Evolutionary conservation across 2,797 vertebrate genomes (phyloP).

Genomic region (Gymnoscopelus braueri): DNA sequence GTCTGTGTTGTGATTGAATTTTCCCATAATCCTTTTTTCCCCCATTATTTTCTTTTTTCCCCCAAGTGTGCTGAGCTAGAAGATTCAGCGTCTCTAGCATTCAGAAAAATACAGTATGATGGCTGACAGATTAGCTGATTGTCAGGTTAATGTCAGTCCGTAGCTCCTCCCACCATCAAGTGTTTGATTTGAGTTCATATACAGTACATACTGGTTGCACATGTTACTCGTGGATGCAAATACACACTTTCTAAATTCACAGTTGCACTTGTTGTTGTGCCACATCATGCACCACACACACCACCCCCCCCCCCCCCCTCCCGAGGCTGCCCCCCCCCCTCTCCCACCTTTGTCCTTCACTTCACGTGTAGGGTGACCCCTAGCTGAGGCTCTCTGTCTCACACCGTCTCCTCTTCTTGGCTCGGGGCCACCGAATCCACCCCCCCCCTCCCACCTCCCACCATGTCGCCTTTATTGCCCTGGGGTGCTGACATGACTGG

Average conservation of each 20-base stretch:
- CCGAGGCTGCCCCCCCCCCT: constrained; percentile 2
- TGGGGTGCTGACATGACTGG: not conserved
- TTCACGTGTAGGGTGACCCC: constrained; percentile 44
- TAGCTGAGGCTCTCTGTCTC: not conserved
- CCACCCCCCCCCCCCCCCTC: too few species aligned
- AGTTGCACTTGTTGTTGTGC: too few species aligned
- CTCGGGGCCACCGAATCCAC: not conserved
- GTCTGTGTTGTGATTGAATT: constrained; percentile 57
- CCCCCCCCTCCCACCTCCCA: not conserved
- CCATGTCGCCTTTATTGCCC: constrained; percentile 22
- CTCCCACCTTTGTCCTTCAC: constrained; percentile 55
- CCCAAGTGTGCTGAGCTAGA: constrained; percentile 60
- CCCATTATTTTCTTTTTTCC: too few species aligned
- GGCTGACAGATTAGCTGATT: constrained; percentile 64
- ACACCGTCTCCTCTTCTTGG: not conserved
- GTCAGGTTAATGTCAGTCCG: constrained; percentile 32
- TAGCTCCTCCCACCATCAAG: constrained; percentile 23
- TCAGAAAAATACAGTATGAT: constrained; percentile 58
- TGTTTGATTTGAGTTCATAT: constrained; percentile 30
- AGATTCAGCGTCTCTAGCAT: constrained; percentile 36
- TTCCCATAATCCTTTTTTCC: constrained; percentile 56
- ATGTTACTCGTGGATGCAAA: too few species aligned
- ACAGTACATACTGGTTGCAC: too few species aligned
- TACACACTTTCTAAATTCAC: too few species aligned
- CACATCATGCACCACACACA: too few species aligned